A percentile compares a stretch with the other conserved stretches of the same genome.
Conservation (phyloP, 2,888 invertebrate species). For the Hedychridium roseum region DNA sequence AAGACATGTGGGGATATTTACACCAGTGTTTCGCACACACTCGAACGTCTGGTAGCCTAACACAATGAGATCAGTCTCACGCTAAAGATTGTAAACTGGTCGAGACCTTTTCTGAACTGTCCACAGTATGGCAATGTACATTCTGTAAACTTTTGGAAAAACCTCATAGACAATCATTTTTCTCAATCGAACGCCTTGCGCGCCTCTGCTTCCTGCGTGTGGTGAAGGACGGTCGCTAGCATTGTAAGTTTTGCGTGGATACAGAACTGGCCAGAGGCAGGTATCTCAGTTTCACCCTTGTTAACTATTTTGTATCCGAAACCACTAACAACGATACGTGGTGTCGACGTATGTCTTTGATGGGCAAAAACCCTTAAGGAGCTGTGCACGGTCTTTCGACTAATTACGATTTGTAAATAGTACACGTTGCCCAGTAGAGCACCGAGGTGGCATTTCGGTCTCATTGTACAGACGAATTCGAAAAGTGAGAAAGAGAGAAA, state of each 20-base stretch:
- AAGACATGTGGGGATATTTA: too few relatives aligned
- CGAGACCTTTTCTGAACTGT: too few relatives aligned
- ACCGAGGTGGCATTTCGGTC: too few relatives aligned
- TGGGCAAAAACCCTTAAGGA: constrained; percentile 14
- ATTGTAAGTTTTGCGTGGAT: constrained; percentile 56
- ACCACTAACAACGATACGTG: constrained; percentile 39
- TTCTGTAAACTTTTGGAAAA: too few relatives aligned
- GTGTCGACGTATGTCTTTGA: constrained; percentile 16
- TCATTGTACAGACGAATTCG: too few relatives aligned
- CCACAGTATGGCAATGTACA: too few relatives aligned
- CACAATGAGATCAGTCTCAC: too few relatives aligned
- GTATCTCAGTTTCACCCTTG: constrained; percentile 56
- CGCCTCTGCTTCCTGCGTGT: constrained; percentile 44
- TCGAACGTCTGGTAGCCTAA: too few relatives aligned
- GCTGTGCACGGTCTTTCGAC: constrained; percentile 23
- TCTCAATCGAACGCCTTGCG: constrained; percentile 18
- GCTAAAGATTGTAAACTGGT: too few relatives aligned
- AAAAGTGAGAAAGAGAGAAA: constrained; percentile 3
- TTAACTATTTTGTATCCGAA: constrained; percentile 25
- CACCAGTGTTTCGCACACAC: too few relatives aligned
- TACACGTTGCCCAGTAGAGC: not conserved
- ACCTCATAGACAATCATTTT: constrained; percentile 11
- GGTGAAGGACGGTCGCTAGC: constrained; percentile 50
- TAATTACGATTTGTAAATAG: constrained; percentile 19
- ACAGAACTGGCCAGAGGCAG: constrained; percentile 65